Evolutionary conservation across 2,797 vertebrate species (phyloP).

Genomic region (Rhabdomys pumilio): DNA sequence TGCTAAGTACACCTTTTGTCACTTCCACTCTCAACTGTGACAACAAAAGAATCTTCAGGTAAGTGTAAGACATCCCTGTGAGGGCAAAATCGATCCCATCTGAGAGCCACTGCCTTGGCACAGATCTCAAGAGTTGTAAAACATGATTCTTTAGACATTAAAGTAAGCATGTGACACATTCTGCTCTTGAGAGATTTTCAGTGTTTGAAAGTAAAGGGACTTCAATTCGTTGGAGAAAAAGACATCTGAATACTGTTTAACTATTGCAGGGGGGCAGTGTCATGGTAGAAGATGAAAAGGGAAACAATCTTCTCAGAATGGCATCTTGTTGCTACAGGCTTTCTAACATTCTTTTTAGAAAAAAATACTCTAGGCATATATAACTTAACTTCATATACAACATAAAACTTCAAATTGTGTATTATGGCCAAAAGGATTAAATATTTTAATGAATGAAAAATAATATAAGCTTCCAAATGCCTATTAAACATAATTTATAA

Average conservation of each 20-base stretch:
- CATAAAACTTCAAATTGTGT: constrained; percentile 4
- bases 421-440: constrained; percentile 29
- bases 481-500: constrained; percentile 52
- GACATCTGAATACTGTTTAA: constrained; percentile 31
- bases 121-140: constrained; percentile 26
- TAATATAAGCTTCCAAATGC: constrained; percentile 52
- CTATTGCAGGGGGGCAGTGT: not conserved
- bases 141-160: not conserved
- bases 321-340: constrained; percentile 4
- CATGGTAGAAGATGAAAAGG: not conserved
- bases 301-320: constrained; percentile 21
- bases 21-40: not conserved
- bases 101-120: not conserved
- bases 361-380: not conserved
- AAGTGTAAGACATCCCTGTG: not conserved
- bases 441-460: constrained; percentile 60
- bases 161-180: constrained; percentile 21
- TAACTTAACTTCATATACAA: constrained; percentile 39
- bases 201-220: constrained; percentile 40
- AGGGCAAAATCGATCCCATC: not conserved
- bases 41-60: constrained; percentile 32
- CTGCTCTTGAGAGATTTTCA: constrained; percentile 44
- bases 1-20: not conserved
- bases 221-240: constrained; percentile 50
- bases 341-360: constrained; percentile 42